These are phyloP conservation scores for Anarrhichthys ocellatus DNA, from an alignment of 2,113 vertebrate genomes.

Conservation along the genomic window DNA sequence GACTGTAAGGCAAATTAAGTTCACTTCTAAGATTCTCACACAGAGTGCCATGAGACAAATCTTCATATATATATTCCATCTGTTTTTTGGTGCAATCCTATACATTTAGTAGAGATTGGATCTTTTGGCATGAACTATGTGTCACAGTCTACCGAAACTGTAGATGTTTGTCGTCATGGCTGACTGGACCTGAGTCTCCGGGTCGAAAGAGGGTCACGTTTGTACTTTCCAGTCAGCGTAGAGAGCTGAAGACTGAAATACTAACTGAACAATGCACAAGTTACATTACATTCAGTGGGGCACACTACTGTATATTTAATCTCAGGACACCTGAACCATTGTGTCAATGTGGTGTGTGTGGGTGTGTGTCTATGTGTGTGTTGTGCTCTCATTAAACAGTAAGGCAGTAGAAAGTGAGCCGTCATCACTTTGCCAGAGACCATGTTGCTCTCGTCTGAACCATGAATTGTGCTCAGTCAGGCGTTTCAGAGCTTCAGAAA, in stretches of 20 bases:
- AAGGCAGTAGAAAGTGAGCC: conserved; percentile 56
- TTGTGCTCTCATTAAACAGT: conserved; percentile 18
- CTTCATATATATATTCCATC: conserved; percentile 29
- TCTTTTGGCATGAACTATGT: conserved; percentile 44
- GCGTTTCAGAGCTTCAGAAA: conserved; percentile 59
- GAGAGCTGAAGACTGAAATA: conserved; percentile 49
- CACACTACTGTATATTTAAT: conserved; percentile 65
- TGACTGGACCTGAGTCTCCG: conserved; percentile 34
- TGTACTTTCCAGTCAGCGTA: conserved; percentile 31
- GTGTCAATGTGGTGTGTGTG: conserved; percentile 35
- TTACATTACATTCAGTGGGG: conserved; percentile 60
- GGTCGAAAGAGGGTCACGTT: conserved; percentile 20
- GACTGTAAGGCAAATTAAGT: background rate
- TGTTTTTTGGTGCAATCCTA: conserved; percentile 23
- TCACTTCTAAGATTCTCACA: background rate
- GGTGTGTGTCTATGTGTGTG: background rate
- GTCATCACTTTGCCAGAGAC: conserved; percentile 59
- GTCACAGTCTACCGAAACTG: conserved; percentile 31
- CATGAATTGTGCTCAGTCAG: conserved; percentile 69
- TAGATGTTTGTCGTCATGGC: conserved; percentile 50
- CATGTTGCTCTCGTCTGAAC: conserved; percentile 43
- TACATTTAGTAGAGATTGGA: conserved; percentile 40
- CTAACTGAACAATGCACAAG: conserved; percentile 31
- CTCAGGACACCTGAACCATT: conserved; percentile 49
- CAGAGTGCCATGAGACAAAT: background rate